Evolutionary conservation across 1,140 invertebrate genomes (phyloP), one percentile per base, ranked within the genome.

Genomic region (Pseudoatta argentina): DNA sequence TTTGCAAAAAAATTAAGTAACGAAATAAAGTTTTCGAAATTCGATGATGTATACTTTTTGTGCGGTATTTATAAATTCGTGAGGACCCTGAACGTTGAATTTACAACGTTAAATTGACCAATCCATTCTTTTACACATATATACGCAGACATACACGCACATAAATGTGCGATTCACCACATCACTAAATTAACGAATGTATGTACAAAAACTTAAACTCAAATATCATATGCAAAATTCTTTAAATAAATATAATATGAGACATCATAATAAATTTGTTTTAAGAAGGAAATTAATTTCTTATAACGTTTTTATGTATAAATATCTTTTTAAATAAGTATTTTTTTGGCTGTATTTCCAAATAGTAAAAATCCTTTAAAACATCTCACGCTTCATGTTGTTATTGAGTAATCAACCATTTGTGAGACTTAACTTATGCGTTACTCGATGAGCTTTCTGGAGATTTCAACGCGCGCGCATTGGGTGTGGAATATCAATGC

Each of bases 381-480:
- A 48, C 69, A 2, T 76, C 30, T 44, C 34, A 55, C 39, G 16
- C 55, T 48, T 66, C 18, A 48, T 57, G 10, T 51, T 51, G 21
- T 30, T 63, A 34, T 67, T 77, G 73, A 77, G 73, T 21, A 51
- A 79, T 66, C 76, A 27, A 34, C 16, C 24, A 53, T 66, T 66
- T 14, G 14, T 27, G 4, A 12, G 30, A 53, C 48, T 48, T 55
- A 64, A 66, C 2, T 51, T 39, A n/a, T 14, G 18, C 55, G 18
- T 55, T 16, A 30, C 53, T 64, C 77, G 57, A 82, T 30, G 48
- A 88, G 75, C 34, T 88, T 67, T 44, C 87, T n/a, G 51, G 87
- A 87, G 87, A 88, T 55, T 87, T 88, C 71, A 71, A 88, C 34
- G 87, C 85, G 87, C 77, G 34, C 63, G 77, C 27, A 51, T 30